These are phyloP conservation scores for Chamaea fasciata DNA, from an alignment of 2,113 vertebrate species.

Conservation along the genomic window DNA sequence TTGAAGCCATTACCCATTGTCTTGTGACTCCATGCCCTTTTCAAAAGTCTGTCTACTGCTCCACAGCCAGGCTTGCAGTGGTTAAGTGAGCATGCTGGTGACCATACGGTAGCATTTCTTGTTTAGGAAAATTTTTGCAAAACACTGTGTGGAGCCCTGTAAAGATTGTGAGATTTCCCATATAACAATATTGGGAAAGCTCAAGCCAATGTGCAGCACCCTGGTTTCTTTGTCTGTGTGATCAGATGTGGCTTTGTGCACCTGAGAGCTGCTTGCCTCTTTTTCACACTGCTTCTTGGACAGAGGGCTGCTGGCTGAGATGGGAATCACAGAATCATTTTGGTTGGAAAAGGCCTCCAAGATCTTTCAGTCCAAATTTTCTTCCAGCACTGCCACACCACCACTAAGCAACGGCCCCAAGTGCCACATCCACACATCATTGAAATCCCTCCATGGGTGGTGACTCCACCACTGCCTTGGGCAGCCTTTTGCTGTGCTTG, in stretches of 20 bases:
- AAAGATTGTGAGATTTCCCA: neutral
- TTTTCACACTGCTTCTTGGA: neutral
- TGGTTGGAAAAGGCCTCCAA: neutral
- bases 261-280: neutral
- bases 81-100: neutral
- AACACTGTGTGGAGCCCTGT: accelerated
- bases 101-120: neutral
- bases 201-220: neutral
- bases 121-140: neutral
- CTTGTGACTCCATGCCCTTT: neutral
- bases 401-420: accelerated
- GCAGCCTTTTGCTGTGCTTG: neutral
- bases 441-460: neutral
- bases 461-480: neutral
- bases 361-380: neutral
- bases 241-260: neutral
- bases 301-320: neutral
- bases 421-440: neutral
- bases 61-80: neutral
- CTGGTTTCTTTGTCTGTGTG: neutral
- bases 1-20: neutral
- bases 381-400: neutral
- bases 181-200: neutral
- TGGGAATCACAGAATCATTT: neutral
- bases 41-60: neutral